Base-by-base conservation (phyloP, 1,140 invertebrate species). In the Polypedilum pembai region DNA sequence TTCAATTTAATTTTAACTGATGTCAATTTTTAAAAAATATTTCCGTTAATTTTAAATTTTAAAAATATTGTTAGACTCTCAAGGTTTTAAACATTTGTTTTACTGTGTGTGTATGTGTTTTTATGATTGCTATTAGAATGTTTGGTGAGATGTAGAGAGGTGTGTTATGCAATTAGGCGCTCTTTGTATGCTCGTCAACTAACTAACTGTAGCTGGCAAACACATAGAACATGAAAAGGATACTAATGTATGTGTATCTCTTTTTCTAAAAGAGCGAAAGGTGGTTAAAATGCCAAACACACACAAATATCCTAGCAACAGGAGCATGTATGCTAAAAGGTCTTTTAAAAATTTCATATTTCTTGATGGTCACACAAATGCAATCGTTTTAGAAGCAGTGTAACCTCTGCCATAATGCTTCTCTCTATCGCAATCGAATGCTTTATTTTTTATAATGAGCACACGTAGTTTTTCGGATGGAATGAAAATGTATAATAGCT, bases 281-380 rank as follows among this genome's bases (percentile, higher is more conserved):
- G 24, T 33, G 24, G 24, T 33, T 33, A 56, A 56, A 56, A 56
- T 56, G 12, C 12, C 10, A 15, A n/a, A 1, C 41, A 56, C 45
- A 56, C 45, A 56, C 45, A 56, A 56, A 56, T n/a, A n/a, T n/a
- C n/a, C n/a, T n/a, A 33, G 24, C 24, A 3, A 3, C 24, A 33
- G 24, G 2, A 33, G 24, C 24, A 33, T 33, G 5, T 33, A 33
- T 33, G 5, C 10, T 15, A 4, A 15, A 56, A 56, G n/a, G 12
- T 4, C 10, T 56, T 8, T 56, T 45, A 45, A 45, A 15, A 2
- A 12, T 45, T 45, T 45, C 15, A 45, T 45, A 45, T 45, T 21
- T 69, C 65, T 69, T 69, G 65, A 69, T 20, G 65, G 65, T 69
- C 65, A 69, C 65, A 69, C 20, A 69, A 69, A 69, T 18, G 65